A percentile compares a stretch with the other conserved stretches of the same genome.
Conservation (phyloP, 1,140 invertebrate species). For the Oscheius sp. region DNA sequence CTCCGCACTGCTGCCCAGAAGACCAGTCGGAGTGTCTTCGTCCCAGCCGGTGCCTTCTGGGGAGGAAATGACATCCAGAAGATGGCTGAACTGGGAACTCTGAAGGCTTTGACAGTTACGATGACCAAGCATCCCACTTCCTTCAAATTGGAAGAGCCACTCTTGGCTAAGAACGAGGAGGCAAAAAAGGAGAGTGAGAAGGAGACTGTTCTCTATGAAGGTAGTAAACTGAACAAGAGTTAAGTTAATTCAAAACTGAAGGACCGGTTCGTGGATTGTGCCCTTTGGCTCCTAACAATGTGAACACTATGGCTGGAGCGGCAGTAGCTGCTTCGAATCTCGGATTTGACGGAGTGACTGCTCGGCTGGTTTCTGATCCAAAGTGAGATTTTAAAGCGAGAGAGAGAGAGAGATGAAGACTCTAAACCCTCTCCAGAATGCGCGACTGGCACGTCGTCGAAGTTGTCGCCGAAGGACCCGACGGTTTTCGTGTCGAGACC, state of each 20-base stretch:
- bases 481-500: constrained; percentile 66
- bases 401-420: background rate
- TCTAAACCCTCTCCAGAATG: constrained; percentile 59
- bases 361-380: constrained; percentile 66
- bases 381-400: constrained; percentile 59
- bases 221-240: constrained; percentile 51
- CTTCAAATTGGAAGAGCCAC: constrained; percentile 64
- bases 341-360: constrained; percentile 68
- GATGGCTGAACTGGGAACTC: constrained; percentile 67
- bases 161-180: constrained; percentile 64
- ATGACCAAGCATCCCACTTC: constrained; percentile 70
- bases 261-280: constrained; percentile 67
- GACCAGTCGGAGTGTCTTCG: constrained; percentile 62
- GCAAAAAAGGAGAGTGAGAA: constrained; percentile 54
- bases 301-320: constrained; percentile 65
- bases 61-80: constrained; percentile 68
- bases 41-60: constrained; percentile 70
- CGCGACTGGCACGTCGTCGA: constrained; percentile 68
- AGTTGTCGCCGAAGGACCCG: constrained; percentile 66
- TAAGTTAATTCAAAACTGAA: constrained; percentile 41
- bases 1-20: constrained; percentile 55
- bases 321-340: constrained; percentile 67
- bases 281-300: constrained; percentile 69
- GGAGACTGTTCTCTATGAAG: constrained; percentile 66
- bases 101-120: constrained; percentile 67